phyloP scores from a whole-genome alignment of 2,797 vertebrate species.

The Sebastiscus albofasciatus region DNA sequence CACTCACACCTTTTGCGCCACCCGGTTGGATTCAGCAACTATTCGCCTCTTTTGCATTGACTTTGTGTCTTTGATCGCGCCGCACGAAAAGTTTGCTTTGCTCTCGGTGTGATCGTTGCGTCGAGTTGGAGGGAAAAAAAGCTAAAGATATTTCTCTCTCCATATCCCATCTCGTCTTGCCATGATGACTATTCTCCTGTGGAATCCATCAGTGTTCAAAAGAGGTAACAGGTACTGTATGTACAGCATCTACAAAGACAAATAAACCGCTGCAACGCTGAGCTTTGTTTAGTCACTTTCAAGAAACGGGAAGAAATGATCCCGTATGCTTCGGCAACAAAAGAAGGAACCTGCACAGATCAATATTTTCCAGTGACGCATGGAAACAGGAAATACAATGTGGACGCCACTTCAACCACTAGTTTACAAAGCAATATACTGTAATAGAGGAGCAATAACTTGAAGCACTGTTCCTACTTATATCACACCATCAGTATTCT shows the following conservation, averaged over 20 bases:
- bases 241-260: neutral
- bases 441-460: neutral
- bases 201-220: neutral
- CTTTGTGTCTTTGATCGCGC: too few species aligned
- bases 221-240: neutral
- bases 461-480: neutral
- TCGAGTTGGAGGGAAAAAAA: neutral
- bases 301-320: neutral
- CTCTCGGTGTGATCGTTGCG: neutral
- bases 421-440: neutral
- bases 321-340: neutral
- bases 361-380: slow-evolving; percentile 16
- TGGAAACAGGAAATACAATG: neutral
- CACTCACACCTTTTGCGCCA: too few species aligned
- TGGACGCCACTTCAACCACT: neutral
- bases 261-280: neutral
- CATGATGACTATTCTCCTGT: neutral
- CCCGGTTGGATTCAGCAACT: too few species aligned
- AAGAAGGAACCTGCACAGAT: slow-evolving; percentile 11
- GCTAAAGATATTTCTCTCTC: neutral
- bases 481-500: too few species aligned
- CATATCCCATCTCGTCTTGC: neutral
- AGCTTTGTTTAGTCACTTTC: neutral
- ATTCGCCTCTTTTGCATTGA: too few species aligned
- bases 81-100: too few species aligned